Percentiles rank a stretch among this genome's conserved stretches.
These are phyloP conservation scores for Catonia carolina DNA, from an alignment of 2,888 invertebrate species.

Conservation along the genomic window DNA sequence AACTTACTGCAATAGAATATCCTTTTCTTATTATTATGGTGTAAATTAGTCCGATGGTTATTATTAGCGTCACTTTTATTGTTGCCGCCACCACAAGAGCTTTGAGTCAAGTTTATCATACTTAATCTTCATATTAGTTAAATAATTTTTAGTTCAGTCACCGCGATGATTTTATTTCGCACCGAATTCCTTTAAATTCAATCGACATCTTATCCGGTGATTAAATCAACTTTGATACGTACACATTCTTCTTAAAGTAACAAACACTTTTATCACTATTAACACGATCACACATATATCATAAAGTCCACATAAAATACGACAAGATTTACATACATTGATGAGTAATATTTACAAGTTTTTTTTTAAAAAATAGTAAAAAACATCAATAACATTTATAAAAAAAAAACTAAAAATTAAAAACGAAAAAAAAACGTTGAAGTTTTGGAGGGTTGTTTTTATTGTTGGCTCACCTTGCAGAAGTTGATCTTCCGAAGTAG, in stretches of 20 bases:
- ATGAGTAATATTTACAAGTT: too few relatives aligned
- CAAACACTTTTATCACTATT: too few relatives aligned
- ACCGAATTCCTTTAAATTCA: too few relatives aligned
- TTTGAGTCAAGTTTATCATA: slow-evolving; percentile 12
- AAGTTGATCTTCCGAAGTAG: not conserved
- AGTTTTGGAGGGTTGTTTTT: not conserved
- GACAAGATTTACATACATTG: not conserved
- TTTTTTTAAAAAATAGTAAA: too few relatives aligned
- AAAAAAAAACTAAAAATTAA: too few relatives aligned
- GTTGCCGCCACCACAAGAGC: not conserved
- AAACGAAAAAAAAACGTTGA: not conserved
- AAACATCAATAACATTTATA: too few relatives aligned
- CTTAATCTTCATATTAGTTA: slow-evolving; percentile 4
- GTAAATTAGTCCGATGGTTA: not conserved
- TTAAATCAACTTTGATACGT: too few relatives aligned
- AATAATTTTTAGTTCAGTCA: too few relatives aligned
- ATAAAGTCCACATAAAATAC: slow-evolving; percentile 2
- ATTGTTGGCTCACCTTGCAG: slow-evolving; percentile 1
- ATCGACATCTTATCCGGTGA: too few relatives aligned
- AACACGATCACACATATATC: not conserved
- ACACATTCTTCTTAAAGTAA: too few relatives aligned
- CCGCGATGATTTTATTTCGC: too few relatives aligned
- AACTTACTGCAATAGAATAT: slow-evolving; percentile 10
- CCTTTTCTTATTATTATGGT: slow-evolving; percentile 3
- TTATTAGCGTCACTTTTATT: not conserved